Conservation (phyloP, 2,888 invertebrate species). For the Lymantria dispar region DNA sequence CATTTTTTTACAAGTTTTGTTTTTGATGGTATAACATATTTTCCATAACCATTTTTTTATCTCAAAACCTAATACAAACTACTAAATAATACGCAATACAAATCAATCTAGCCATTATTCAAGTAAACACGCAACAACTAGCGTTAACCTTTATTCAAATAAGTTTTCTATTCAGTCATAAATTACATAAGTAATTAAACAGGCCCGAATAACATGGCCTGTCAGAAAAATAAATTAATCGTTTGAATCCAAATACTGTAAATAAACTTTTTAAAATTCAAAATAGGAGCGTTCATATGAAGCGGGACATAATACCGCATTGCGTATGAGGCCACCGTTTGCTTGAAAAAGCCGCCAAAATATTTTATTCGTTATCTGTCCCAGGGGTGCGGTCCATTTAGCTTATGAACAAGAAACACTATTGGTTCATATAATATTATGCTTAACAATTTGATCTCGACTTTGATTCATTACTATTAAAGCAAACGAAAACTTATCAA, state of each 20-base stretch:
- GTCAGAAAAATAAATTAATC: conserved; percentile 11
- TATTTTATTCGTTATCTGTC: conserved; percentile 73
- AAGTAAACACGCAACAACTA: no score
- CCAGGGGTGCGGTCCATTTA: conserved; percentile 54
- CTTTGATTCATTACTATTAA: conserved; percentile 2
- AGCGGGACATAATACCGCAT: conserved; percentile 29
- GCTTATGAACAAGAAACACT: conserved; percentile 43
- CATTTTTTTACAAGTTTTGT: no score
- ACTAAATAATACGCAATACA: no score
- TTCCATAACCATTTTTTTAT: no score
- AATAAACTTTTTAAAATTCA: conserved; percentile 35
- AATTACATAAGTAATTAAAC: neutral
- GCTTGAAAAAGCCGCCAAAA: conserved; percentile 63
- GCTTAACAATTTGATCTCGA: conserved; percentile 28
- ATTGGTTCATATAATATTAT: conserved; percentile 53
- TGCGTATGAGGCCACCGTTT: conserved; percentile 38
- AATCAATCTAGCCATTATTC: no score
- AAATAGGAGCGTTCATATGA: conserved; percentile 32
- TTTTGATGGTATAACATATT: no score
- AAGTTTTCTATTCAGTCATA: no score
- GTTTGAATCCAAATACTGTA: conserved; percentile 21
- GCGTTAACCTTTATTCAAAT: no score
- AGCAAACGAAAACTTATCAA: no score
- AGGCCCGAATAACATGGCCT: neutral
- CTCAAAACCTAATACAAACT: no score